Evolutionary conservation across 2,797 vertebrate species (phyloP), one percentile per base, ranked within the genome.

Genomic region (Morelia viridis): DNA sequence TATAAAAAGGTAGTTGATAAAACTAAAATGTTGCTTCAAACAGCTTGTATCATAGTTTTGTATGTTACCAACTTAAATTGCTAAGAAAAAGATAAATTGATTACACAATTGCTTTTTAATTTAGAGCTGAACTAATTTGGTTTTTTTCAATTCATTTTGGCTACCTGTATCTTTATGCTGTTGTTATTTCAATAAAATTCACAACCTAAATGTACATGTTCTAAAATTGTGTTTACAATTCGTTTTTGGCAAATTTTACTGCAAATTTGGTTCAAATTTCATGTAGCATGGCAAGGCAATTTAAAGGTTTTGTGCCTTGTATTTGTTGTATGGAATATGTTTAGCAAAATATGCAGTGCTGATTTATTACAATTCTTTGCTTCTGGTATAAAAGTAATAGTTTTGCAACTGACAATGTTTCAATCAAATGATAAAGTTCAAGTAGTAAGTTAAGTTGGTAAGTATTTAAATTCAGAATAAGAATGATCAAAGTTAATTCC

Each of bases 131-230:
- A 98, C 98, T 98, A 97, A 98, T 98, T 98, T 98, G 98, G 98
- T 98, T 98, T 98, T 90, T 98, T 98, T 98, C 98, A 96, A 98
- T 98, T 97, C 97, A 97, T 98, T 99, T 98, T 99, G 98, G 99
- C 98, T 99, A 98, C 97, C 96, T 99, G 99, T 99, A 99, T 99
- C 98, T 99, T 98, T 97, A 97, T 99, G 98, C 98, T 99, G 98
- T 99, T 98, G 98, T 99, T 99, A 98, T 98, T 99, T 99, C 98
- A 99, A 99, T 99, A 99, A 99, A 98, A 98, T 98, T 98, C 98
- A 98, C 98, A 80, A 98, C 98, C 98, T 98, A 98, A 98, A 98
- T 99, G 99, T 99, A 98, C 97, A 98, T 98, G 98, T 98, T 98
- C 97, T 98, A 98, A 98, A 98, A 98, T 98, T 98, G 98, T 99